phyloP scores from a whole-genome alignment of 2,113 vertebrate species.

The Pantherophis guttatus region DNA sequence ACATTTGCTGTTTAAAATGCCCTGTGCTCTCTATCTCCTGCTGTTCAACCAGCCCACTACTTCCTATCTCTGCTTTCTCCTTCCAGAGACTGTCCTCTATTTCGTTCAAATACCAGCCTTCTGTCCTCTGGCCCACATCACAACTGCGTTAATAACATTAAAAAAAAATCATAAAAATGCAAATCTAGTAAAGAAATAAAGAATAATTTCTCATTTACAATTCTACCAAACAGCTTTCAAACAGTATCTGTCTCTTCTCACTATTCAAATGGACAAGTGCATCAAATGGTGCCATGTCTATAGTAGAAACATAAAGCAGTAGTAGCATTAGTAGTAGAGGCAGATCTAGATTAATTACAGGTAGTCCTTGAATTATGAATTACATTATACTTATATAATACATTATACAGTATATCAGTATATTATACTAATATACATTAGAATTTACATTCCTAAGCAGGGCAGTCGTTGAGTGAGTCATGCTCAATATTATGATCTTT shows the following conservation, averaged over 20 bases:
- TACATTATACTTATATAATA: too few species aligned
- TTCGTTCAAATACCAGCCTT: neutral
- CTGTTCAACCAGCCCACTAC: neutral
- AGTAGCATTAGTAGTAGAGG: neutral
- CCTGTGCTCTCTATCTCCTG: neutral
- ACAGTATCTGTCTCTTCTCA: neutral
- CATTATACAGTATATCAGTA: too few species aligned
- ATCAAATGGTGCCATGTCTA: neutral
- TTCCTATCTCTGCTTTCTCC: neutral
- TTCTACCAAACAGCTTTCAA: neutral
- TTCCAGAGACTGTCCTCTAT: neutral
- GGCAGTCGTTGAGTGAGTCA: neutral
- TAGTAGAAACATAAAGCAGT: neutral
- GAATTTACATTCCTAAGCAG: neutral
- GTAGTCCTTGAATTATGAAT: neutral
- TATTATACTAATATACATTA: neutral
- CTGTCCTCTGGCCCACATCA: neutral
- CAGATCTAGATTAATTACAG: neutral
- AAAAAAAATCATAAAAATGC: neutral
- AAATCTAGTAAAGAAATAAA: neutral
- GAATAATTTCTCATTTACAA: neutral
- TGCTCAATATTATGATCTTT: neutral
- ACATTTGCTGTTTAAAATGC: neutral
- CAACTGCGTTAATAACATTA: neutral
- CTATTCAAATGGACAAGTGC: neutral